A percentile compares a stretch with the other conserved stretches of the same genome.
Evolutionary conservation across 2,113 vertebrate genomes (phyloP).

Genomic region (Pseudorasbora parva): DNA sequence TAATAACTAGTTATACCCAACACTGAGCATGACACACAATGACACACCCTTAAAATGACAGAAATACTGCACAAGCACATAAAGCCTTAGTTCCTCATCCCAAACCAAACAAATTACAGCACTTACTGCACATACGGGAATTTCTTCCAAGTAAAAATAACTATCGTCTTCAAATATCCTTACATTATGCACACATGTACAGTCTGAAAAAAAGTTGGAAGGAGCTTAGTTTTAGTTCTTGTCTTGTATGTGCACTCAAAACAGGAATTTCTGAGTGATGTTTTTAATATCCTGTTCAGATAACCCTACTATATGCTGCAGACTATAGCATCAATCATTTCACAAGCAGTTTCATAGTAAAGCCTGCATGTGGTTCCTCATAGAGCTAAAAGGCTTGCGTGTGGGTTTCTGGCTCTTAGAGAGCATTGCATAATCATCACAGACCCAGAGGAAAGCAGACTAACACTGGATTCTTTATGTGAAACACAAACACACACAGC

Average conservation of each 20-base stretch:
- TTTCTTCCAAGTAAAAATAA: not conserved
- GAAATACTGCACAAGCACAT: not conserved
- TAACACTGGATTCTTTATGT: not conserved
- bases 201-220: not conserved
- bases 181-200: not conserved
- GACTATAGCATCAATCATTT: not conserved
- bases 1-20: too few species aligned
- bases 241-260: not conserved
- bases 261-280: not conserved
- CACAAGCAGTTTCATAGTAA: not conserved
- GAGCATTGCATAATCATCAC: constrained; percentile 10
- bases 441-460: not conserved
- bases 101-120: constrained; percentile 2
- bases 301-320: not conserved
- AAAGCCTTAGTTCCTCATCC: not conserved
- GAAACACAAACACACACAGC: constrained; percentile 8
- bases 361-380: not conserved
- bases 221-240: not conserved
- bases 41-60: not conserved
- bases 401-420: constrained; percentile 14
- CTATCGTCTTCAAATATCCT: not conserved
- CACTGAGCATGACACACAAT: too few species aligned
- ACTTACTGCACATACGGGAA: not conserved
- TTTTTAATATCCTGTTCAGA: constrained; percentile 9
- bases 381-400: not conserved